These are phyloP conservation scores for Diplosoma virens DNA, from an alignment of 23 tunicate genomes.

Conservation along the genomic window DNA sequence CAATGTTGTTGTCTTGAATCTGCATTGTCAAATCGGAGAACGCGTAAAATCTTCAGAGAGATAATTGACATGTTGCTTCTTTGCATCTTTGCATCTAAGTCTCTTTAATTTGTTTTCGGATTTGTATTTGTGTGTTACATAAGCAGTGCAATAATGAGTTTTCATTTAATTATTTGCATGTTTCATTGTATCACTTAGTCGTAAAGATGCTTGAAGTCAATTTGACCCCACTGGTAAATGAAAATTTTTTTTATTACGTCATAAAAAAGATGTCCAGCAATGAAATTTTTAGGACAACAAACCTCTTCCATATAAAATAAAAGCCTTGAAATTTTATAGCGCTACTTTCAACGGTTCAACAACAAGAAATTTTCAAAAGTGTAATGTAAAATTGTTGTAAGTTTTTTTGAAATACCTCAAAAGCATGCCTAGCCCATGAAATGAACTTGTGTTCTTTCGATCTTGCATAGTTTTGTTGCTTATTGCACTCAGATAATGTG, in stretches of 20 bases:
- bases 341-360: not conserved
- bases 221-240: not conserved
- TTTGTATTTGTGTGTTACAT: not conserved
- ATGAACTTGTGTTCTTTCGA: too few species aligned
- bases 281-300: not conserved
- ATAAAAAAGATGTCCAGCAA: not conserved
- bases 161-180: not conserved
- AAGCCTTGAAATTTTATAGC: not conserved
- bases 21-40: not conserved
- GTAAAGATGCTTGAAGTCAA: not conserved
- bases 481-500: too few species aligned
- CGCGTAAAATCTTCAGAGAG: not conserved
- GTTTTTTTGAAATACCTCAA: too few species aligned
- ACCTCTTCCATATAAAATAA: not conserved
- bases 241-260: not conserved
- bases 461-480: too few species aligned
- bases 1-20: too few species aligned
- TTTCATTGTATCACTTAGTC: not conserved
- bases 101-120: not conserved
- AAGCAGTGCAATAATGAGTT: not conserved
- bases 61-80: not conserved
- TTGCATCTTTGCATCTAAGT: not conserved
- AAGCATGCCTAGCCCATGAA: too few species aligned
- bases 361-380: not conserved
- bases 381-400: too few species aligned